A percentile compares a stretch with the other conserved stretches of the same genome.
phyloP scores from a whole-genome alignment of 2,888 invertebrate species.

The Trichacis sp. region DNA sequence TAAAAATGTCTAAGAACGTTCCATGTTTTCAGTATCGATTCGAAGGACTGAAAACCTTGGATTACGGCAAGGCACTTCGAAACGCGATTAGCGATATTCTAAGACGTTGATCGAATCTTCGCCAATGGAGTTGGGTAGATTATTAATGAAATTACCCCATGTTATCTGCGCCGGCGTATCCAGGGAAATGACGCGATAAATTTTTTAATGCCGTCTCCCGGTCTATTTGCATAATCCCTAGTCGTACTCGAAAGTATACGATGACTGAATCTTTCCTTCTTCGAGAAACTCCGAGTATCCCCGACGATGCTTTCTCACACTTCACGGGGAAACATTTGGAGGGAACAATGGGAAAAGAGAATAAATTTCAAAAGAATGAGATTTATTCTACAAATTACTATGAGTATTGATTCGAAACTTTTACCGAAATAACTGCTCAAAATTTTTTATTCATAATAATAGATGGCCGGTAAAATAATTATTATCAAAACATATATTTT shows the following conservation, averaged over 20 bases:
- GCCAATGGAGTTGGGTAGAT: constrained; percentile 17
- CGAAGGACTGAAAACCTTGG: background rate
- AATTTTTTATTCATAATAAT: too few species aligned
- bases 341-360: too few species aligned
- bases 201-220: constrained; percentile 22
- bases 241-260: background rate
- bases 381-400: too few species aligned
- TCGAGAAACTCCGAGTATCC: background rate
- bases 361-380: too few species aligned
- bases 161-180: constrained; percentile 4
- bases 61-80: background rate
- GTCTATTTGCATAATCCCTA: constrained; percentile 33
- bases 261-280: background rate
- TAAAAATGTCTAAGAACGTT: too few species aligned
- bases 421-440: too few species aligned
- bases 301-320: background rate
- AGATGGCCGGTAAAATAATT: too few species aligned
- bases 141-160: constrained; percentile 29
- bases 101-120: constrained; percentile 1
- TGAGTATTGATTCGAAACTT: too few species aligned
- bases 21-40: too few species aligned
- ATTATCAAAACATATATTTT: too few species aligned
- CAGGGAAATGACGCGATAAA: constrained; percentile 30
- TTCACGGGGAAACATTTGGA: background rate
- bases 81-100: constrained; percentile 9